Base-by-base conservation (phyloP, 2,113 vertebrate species). In the Agelaius tricolor region DNA sequence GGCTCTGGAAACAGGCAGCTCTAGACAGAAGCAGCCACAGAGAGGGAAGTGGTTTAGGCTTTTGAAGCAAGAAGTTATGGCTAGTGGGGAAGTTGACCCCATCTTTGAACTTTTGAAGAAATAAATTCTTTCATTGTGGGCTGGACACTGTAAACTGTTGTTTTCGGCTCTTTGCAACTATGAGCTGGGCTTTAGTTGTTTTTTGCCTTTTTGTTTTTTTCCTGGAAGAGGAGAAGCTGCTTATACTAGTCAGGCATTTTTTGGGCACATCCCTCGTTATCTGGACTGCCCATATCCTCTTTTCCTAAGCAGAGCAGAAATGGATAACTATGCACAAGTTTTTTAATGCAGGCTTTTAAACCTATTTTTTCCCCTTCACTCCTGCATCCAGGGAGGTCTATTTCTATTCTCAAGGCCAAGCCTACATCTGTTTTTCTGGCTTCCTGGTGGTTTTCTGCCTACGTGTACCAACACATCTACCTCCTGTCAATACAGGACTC, bases 401-500 rank as follows among this genome's bases (percentile, higher is more conserved):
- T 73, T 93, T 91, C 66, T 91, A 2, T 79, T 91, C 71, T 68
- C 33, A 35, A 73, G 55, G 71, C 66, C 79, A 80, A 73, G 16
- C 16, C 47, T 83, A 46, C 75, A 87, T n/a, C 35, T 94, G 78
- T 73, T 94, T 93, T 87, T 93, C 74, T 91, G 84, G 35, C 51
- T 90, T 96, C 82, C 91, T 91, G 59, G 46, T 83, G 87, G 5
- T 80, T 95, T 96, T 77, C 82, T 90, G 59, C 84, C 62, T 84
- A 65, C 66, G 6, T 79, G 44, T 89, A 93, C 81, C 74, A 87
- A 69, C 87, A 91, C 54, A 87, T 93, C 84, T 73, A 46, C 66
- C 46, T 91, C 87, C 84, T 46, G 31, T 95, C 84, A 89, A 83
- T 95, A 54, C 75, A 72, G 73, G 86, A 72, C 57, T 39, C 9